Base-by-base conservation (phyloP, 2,113 vertebrate genomes). In the Myotis lucifugus region DNA sequence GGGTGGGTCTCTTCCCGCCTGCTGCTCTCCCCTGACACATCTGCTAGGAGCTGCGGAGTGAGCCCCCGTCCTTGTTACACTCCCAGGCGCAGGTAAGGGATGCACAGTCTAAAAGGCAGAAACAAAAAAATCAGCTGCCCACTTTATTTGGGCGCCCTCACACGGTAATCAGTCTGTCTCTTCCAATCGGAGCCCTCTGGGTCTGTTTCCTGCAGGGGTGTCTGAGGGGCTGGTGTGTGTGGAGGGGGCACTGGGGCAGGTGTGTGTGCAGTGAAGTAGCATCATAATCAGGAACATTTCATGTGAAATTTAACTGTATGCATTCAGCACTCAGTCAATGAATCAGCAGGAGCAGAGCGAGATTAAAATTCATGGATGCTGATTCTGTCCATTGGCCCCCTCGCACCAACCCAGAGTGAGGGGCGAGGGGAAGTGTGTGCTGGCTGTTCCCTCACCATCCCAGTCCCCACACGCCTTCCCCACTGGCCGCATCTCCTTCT, bases 1-100 rank as follows among this genome's bases (percentile, higher is more conserved):
- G 59, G 79, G 97, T 97, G 97, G 97, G 93, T 97, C 97, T 97
- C 96, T 94, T 97, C 93, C 91, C 95, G 93, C 83, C 91, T 87
- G 85, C 72, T 92, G 84, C 85, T 76, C 54, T 93, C 95, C 77
- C 88, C 76, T 79, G 95, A 72, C 95, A 93, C 48, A 34, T 88
- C 90, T 82, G 37, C 88, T 74, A 25, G 29, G 82, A 89, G 50
- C 77, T 64, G 70, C n/a, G 7, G 40, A 15, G 12, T 0, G 17
- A 94, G 61, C 78, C 77, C 76, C 0, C 0, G 42, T 95, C 61
- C 82, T 91, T 82, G 93, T 83, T 74, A 86, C 85, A 91, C 48
- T 85, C 59, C 56, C 56, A 7, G 50, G 78, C 74, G 7, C 61
- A 88, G 87, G 82, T 77, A 40, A 97, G 61, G 67, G 56, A 76